Base-by-base conservation (phyloP, 2,888 invertebrate genomes). In the Harpalus rufipes region DNA sequence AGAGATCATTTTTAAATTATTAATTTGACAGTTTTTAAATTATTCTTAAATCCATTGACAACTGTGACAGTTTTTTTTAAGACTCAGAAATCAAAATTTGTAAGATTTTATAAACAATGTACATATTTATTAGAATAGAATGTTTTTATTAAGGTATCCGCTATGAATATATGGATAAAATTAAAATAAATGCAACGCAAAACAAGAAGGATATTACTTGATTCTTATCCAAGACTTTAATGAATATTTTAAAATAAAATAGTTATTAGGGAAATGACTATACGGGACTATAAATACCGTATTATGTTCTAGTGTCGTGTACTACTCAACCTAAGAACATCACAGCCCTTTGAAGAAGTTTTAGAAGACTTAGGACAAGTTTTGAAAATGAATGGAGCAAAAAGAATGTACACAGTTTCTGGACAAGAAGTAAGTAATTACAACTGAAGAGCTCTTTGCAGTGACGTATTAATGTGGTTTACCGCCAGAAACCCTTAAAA, bases 301-400 rank as follows among this genome's bases (percentile, higher is more conserved):
- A 21, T 68, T 68, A 32, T 32, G 32, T 41, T 90, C 7, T 92
- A 97, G 96, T 97, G 97, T 90, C 96, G 97, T 86, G 97, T 98
- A 76, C 92, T 98, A 87, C 92, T 98, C 86, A 98, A 98, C 90
- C 94, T 98, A 88, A 95, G 97, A 86, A 98, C 98, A 16, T 95
- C 96, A 41, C 98, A 98, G 89, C 97, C 97, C 0, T 98, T 98
- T 90, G 98, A 98, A 91, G 98, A 98, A 90, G 97, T 98, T 44
- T 92, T 98, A 85, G 96, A 96, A 90, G 98, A 98, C 91, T 93
- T 98, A 89, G 98, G 98, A 68, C 96, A 97, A 92, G 97, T 98
- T 72, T 92, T 98, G 86, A 97, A 97, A 92, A 96, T 97, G 95
- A 96, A 94, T 89, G 96, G 97, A 86, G 97, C 97, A 87, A 96